These are phyloP conservation scores for Atherinosoma microstoma DNA, from an alignment of 2,797 vertebrate species.

Conservation along the genomic window DNA sequence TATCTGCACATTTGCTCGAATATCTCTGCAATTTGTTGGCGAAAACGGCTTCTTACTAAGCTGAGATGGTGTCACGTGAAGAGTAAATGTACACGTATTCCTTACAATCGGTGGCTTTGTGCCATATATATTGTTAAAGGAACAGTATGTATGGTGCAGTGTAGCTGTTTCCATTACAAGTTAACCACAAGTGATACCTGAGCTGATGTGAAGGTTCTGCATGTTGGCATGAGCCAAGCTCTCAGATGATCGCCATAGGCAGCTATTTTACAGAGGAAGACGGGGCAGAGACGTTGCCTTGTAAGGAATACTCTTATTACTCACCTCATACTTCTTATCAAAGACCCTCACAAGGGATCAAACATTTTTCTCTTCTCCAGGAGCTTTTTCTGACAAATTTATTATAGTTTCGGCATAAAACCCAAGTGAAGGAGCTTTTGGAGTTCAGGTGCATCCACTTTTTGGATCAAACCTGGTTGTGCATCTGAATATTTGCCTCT, in stretches of 20 bases:
- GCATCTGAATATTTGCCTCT: neutral
- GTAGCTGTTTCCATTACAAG: slow-evolving; percentile 6
- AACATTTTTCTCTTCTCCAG: neutral
- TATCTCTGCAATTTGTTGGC: neutral
- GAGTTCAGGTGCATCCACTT: no score
- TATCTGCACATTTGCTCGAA: neutral
- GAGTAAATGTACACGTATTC: neutral
- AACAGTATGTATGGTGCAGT: neutral
- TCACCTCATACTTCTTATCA: neutral
- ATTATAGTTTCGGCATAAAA: no score
- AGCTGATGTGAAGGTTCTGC: neutral
- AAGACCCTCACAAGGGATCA: neutral
- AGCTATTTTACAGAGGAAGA: no score
- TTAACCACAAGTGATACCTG: slow-evolving; percentile 7
- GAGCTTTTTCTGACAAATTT: no score
- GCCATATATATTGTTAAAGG: neutral
- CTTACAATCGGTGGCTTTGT: neutral
- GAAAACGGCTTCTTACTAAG: neutral
- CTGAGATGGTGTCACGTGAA: neutral
- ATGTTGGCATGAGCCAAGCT: neutral
- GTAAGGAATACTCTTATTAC: neutral
- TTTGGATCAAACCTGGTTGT: neutral
- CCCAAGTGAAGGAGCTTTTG: no score
- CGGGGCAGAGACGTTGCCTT: neutral
- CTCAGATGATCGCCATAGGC: neutral